Evolutionary conservation across 2,888 invertebrate species (phyloP).

Genomic region (Agonopterix alstromeriana): DNA sequence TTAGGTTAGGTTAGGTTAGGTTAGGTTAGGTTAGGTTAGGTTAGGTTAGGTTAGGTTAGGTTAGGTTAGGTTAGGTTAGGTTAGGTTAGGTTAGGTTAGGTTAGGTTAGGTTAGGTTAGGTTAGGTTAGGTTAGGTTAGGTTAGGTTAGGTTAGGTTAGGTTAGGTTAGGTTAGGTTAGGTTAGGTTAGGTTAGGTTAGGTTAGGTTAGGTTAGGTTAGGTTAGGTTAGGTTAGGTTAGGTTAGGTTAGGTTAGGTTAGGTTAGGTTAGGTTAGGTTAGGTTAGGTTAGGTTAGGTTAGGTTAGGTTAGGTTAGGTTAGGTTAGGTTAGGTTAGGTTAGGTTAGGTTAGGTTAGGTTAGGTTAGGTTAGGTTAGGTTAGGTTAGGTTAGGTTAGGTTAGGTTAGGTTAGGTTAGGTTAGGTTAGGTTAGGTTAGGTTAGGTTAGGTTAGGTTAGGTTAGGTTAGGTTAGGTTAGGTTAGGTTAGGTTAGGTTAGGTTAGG

Average conservation of each 20-base stretch:
- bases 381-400: slow-evolving; percentile 12
- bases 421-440: slow-evolving; percentile 7
- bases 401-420: slow-evolving; percentile 9
- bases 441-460: slow-evolving; percentile 7
- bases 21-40: slow-evolving; percentile 9
- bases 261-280: slow-evolving; percentile 12
- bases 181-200: slow-evolving; percentile 9
- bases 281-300: slow-evolving; percentile 13
- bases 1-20: slow-evolving; percentile 7
- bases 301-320: slow-evolving; percentile 5
- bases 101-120: slow-evolving; percentile 12
- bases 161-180: slow-evolving; percentile 11
- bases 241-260: slow-evolving; percentile 9
- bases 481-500: slow-evolving; percentile 8
- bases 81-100: slow-evolving; percentile 12
- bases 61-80: slow-evolving; percentile 10
- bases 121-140: slow-evolving; percentile 11
- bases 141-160: slow-evolving; percentile 12
- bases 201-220: slow-evolving; percentile 9
- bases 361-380: slow-evolving; percentile 10
- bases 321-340: slow-evolving; percentile 7
- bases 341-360: slow-evolving; percentile 7
- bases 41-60: slow-evolving; percentile 10
- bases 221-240: slow-evolving; percentile 10
- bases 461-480: slow-evolving; percentile 6